Conservation (phyloP, 2,113 vertebrate genomes). For the Leuciscus idus region DNA sequence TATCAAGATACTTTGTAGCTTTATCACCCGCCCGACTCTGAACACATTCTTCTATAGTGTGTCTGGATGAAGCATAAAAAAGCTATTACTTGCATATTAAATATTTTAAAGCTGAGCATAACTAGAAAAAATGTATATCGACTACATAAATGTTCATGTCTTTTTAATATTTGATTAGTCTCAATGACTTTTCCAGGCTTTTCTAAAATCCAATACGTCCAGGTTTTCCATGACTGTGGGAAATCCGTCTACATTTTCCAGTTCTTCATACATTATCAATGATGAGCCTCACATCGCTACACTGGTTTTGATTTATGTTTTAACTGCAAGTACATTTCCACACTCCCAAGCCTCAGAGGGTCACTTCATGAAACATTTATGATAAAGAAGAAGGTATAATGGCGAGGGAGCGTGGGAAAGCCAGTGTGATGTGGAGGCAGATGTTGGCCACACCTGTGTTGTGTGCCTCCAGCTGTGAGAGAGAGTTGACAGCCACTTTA, state of each 20-base stretch:
- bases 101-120: neutral
- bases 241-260: neutral
- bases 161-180: slow-evolving; percentile 19
- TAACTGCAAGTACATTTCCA: neutral
- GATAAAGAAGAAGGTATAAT: slow-evolving; percentile 34
- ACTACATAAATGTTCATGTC: neutral
- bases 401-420: neutral
- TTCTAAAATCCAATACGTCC: neutral
- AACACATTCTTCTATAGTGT: neutral
- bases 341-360: neutral
- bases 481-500: slow-evolving; percentile 98
- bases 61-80: neutral
- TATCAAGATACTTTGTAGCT: neutral
- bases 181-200: slow-evolving; percentile 4
- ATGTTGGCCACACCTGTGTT: slow-evolving; percentile 84
- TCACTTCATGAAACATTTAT: slow-evolving; percentile 19
- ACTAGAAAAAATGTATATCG: neutral
- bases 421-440: slow-evolving; percentile 4
- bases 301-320: slow-evolving; percentile 2
- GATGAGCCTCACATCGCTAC: neutral
- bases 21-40: neutral
- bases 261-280: slow-evolving; percentile 12
- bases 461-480: slow-evolving; percentile 96
- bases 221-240: neutral
- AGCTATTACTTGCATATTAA: neutral